Conservation (phyloP, 35 echinoderm and acorn worm genomes). For the Diadema setosum region DNA sequence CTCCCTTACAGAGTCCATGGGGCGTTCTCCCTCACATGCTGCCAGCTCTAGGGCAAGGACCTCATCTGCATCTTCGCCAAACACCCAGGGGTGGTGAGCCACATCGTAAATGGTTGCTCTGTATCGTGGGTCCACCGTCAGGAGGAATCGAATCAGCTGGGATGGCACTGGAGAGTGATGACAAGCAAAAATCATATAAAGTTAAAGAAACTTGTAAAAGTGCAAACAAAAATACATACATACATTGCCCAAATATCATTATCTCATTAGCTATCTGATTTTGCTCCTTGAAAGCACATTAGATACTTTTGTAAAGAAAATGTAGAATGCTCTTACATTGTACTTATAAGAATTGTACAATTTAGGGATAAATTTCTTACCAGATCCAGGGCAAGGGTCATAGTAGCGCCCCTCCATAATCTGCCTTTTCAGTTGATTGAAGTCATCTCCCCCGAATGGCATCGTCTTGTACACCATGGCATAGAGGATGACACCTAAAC, state of each 20-base stretch:
- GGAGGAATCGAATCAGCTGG: constrained; percentile 59
- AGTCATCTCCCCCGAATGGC: constrained; percentile 82
- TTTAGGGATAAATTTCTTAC: constrained; percentile 17
- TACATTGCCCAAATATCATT: neutral
- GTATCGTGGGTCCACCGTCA: constrained; percentile 75
- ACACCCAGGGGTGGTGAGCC: constrained; percentile 68
- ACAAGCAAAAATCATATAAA: neutral
- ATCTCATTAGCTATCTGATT: no score
- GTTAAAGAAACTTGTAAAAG: neutral
- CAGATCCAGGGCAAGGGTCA: constrained; percentile 48
- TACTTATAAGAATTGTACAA: no score
- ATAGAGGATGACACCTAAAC: constrained; percentile 94
- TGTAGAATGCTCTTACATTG: no score
- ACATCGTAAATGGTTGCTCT: constrained; percentile 80
- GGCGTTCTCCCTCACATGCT: neutral
- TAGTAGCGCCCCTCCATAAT: constrained; percentile 74
- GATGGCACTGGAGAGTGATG: constrained; percentile 63
- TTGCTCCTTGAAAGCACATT: neutral
- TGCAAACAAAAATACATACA: neutral
- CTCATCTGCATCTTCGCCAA: neutral
- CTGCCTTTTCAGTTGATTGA: constrained; percentile 54
- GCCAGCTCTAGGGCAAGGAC: neutral
- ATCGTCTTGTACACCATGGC: constrained; percentile 92
- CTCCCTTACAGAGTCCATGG: neutral
- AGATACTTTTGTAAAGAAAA: no score